Base-by-base conservation (phyloP, 2,888 invertebrate species). In the Latrodectus hesperus region DNA sequence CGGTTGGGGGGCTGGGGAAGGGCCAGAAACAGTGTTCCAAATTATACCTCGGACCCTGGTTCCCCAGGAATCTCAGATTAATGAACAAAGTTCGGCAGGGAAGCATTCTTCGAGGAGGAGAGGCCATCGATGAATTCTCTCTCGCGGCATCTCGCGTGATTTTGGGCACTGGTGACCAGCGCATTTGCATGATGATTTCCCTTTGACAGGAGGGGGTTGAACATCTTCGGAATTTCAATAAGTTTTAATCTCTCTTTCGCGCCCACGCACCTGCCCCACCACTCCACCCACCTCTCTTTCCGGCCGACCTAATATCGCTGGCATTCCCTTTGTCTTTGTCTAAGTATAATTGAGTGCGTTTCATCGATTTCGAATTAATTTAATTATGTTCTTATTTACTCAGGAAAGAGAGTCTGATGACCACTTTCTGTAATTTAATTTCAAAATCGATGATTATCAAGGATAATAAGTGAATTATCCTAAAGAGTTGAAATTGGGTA, bases 161-260 rank as follows among this genome's bases (percentile, higher is more conserved):
- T 81, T 81, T 55, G 76, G 81, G 86, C 81, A 81, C 81, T 81
- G 86, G 86, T 87, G 86, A 87, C 86, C 86, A 86, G 72, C 86
- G 86, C 71, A 87, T 87, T 87, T 87, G 86, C 86, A 87, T 87
- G 86, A 87, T 87, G 76, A 81, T 84, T 60, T 84, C 77, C 84
- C 84, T 84, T 70, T 78, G 72, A 73, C 77, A 72, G 72, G 65
- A 22, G 71, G 68, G 72, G 72, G 16, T 38, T 52, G 84, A 82
- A 81, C 86, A 87, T 81, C 86, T 77, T 73, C 51, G 86, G 86
- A 87, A 87, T 87, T 87, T 87, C 86, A 87, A 86, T 86, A 86
- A 86, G 81, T 87, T 87, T 87, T 87, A 87, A 87, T 87, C 86
- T 87, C 81, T 76, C 80, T 71, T 71, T 71, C 80, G 38, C 38